Conservation (phyloP, 2,113 vertebrate species). For the Megaceryle torquata region DNA sequence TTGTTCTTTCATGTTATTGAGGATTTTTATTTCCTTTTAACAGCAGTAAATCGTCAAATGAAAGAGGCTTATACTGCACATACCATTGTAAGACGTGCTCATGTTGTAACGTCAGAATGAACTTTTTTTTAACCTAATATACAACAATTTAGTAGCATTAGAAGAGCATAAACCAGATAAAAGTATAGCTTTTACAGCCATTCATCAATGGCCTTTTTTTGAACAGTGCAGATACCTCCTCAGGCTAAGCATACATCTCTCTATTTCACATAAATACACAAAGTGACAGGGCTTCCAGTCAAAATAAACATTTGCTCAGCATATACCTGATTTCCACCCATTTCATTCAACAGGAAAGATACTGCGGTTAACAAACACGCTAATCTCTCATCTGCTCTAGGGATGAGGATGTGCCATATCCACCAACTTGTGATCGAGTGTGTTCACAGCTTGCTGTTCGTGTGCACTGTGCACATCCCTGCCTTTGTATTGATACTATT, state of each 20-base stretch:
- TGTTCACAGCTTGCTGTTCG: not conserved
- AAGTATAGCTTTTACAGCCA: conserved; percentile 35
- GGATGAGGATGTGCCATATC: not conserved
- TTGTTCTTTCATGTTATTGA: not conserved
- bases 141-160: conserved; percentile 32
- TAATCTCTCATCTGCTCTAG: conserved; percentile 34
- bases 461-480: not conserved
- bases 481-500: not conserved
- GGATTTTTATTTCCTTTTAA: conserved; percentile 33
- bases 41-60: conserved; percentile 16
- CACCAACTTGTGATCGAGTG: not conserved
- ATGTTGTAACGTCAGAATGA: conserved; percentile 9
- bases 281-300: conserved; percentile 55
- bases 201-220: conserved; percentile 51
- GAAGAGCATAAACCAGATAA: conserved; percentile 47
- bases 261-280: conserved; percentile 59
- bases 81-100: not conserved
- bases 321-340: conserved; percentile 28
- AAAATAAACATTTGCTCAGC: conserved; percentile 57
- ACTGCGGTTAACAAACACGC: conserved; percentile 1
- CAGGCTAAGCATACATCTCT: conserved; percentile 47
- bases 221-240: conserved; percentile 59
- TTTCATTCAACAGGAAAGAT: conserved; percentile 48
- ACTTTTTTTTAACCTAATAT: conserved; percentile 43
- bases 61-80: conserved; percentile 12